These are phyloP conservation scores for Tinea trinotella DNA, from an alignment of 2,888 invertebrate species.

Conservation along the genomic window DNA sequence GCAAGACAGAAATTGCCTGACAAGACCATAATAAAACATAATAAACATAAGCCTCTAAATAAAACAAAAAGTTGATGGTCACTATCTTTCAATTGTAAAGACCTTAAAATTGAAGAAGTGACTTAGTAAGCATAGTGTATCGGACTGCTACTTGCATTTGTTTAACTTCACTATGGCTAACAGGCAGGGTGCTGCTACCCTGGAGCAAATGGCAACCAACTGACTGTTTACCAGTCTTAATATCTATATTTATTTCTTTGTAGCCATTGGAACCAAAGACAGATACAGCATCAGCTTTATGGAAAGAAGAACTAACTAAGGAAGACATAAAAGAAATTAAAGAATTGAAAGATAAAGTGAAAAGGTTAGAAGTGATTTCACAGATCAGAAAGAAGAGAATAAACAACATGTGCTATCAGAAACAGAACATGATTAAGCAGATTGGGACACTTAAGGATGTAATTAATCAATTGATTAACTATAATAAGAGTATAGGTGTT, in stretches of 20 bases:
- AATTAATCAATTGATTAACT: constrained; percentile 45
- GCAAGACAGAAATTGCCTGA: too few relatives aligned
- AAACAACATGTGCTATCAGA: constrained; percentile 43
- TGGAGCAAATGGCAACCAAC: too few relatives aligned
- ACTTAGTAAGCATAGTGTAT: too few relatives aligned
- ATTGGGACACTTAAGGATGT: constrained; percentile 39
- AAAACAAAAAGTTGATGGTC: too few relatives aligned
- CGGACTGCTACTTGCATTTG: too few relatives aligned
- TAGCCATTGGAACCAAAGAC: constrained; percentile 44
- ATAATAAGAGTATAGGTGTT: background rate
- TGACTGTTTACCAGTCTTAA: too few relatives aligned
- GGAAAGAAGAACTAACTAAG: constrained; percentile 35
- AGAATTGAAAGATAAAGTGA: constrained; percentile 43
- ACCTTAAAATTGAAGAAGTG: too few relatives aligned
- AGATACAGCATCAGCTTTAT: constrained; percentile 37
- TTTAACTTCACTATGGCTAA: too few relatives aligned
- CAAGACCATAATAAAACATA: too few relatives aligned
- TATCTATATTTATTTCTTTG: constrained; percentile 22
- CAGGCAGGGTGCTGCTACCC: too few relatives aligned
- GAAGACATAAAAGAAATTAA: constrained; percentile 45
- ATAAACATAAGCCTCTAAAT: too few relatives aligned
- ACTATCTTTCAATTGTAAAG: too few relatives aligned
- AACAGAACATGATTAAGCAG: constrained; percentile 37
- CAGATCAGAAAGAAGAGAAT: constrained; percentile 41
- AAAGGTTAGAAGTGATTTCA: constrained; percentile 43